Percentiles rank a stretch among this genome's conserved stretches.
Evolutionary conservation across 2,113 vertebrate genomes (phyloP).

Genomic region (Glaucomys volans): DNA sequence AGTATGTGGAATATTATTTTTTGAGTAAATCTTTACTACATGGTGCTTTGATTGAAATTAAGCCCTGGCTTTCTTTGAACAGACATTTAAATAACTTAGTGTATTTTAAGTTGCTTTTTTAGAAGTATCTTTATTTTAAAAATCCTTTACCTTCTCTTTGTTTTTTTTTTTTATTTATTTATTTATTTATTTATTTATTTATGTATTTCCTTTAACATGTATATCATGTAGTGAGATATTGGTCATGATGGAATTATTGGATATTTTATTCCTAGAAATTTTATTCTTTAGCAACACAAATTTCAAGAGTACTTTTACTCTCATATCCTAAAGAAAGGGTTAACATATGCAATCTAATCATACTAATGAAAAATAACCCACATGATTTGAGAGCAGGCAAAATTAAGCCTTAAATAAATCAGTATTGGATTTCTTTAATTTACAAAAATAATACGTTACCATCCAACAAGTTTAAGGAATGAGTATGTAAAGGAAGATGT

Average conservation of each 20-base stretch:
- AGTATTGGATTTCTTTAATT: background rate
- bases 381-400: background rate
- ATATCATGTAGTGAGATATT: background rate
- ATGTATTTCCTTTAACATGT: background rate
- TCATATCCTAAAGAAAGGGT: background rate
- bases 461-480: background rate
- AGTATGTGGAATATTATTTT: background rate
- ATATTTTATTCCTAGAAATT: background rate
- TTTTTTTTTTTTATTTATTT: background rate
- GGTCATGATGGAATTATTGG: background rate
- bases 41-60: background rate
- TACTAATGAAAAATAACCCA: background rate
- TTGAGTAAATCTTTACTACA: background rate
- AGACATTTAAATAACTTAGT: background rate
- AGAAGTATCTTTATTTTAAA: background rate
- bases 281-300: background rate
- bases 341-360: background rate
- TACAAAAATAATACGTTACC: conserved; percentile 28
- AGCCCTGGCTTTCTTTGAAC: background rate
- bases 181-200: background rate
- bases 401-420: conserved; percentile 46
- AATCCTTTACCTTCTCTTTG: background rate
- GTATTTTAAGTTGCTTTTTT: background rate
- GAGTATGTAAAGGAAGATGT: background rate
- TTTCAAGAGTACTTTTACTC: background rate